Evolutionary conservation across 2,113 vertebrate genomes (phyloP).

Genomic region (Puntigrus tetrazona): DNA sequence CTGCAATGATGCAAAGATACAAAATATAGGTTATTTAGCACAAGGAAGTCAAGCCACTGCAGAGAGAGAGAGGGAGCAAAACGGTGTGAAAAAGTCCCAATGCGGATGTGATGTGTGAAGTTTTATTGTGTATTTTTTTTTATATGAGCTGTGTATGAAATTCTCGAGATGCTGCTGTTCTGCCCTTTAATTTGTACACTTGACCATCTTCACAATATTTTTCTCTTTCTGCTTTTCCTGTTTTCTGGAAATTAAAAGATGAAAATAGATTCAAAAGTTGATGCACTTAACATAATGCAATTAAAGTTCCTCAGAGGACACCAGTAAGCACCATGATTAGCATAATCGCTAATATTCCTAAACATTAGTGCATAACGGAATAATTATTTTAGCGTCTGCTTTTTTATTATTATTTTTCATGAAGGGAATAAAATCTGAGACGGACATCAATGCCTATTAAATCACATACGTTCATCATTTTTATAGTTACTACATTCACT

Average conservation of each 20-base stretch:
- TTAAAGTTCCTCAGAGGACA: neutral
- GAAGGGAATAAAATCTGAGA: too few relatives aligned
- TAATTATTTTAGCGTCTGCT: neutral
- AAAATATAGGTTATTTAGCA: constrained; percentile 26
- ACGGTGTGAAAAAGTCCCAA: neutral
- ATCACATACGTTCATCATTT: neutral
- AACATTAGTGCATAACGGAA: neutral
- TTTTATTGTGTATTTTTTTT: too few relatives aligned
- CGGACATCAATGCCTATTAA: neutral
- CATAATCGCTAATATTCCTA: too few relatives aligned
- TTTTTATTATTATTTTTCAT: too few relatives aligned
- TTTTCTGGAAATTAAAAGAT: neutral
- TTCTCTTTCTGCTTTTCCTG: neutral
- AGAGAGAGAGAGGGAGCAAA: constrained; percentile 1
- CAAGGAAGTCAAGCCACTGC: neutral
- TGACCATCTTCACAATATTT: neutral
- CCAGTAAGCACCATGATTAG: too few relatives aligned
- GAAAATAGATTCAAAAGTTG: neutral
- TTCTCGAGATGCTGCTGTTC: neutral
- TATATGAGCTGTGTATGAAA: neutral
- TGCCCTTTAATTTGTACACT: neutral
- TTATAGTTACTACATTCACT: neutral
- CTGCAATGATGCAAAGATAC: constrained; percentile 12
- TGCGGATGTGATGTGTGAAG: neutral
- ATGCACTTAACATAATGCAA: neutral